Conservation (phyloP, 2,888 invertebrate genomes). For the Plebejus argus region DNA sequence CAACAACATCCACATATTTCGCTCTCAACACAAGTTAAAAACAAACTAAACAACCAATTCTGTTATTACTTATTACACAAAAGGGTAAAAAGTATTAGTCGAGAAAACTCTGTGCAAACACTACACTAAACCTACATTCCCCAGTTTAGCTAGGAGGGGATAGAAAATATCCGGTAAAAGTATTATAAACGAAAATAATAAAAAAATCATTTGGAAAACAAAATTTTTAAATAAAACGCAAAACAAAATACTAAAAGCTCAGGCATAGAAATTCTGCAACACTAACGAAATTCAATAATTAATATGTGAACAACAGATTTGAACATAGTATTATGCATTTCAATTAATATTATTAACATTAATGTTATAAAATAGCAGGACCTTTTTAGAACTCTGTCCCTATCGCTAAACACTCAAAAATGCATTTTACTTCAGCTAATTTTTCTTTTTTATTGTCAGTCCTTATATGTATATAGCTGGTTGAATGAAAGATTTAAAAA, state of each 20-base stretch:
- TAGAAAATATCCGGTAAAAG: not conserved
- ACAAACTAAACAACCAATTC: not conserved
- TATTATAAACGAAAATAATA: not conserved
- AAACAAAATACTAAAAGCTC: conserved; percentile 21
- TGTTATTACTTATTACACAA: conserved; percentile 23
- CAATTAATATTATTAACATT: too few relatives aligned
- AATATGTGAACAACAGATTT: too few relatives aligned
- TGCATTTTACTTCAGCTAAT: too few relatives aligned
- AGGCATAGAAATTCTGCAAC: conserved; percentile 32
- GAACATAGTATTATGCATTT: too few relatives aligned
- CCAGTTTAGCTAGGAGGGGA: conserved; percentile 30
- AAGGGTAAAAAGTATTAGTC: conserved; percentile 21
- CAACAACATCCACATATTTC: not conserved
- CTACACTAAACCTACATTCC: not conserved
- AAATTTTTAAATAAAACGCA: conserved; percentile 28
- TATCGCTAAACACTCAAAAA: too few relatives aligned
- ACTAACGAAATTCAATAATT: not conserved
- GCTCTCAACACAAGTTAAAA: conserved; percentile 6
- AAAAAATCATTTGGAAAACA: conserved; percentile 29
- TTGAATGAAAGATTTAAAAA: too few relatives aligned
- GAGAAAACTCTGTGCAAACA: not conserved
- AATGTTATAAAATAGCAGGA: too few relatives aligned
- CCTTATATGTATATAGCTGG: too few relatives aligned
- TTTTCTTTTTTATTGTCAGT: too few relatives aligned
- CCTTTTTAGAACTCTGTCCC: too few relatives aligned